These are phyloP conservation scores for Dasypus novemcinctus DNA, from an alignment of 2,113 vertebrate species.

Conservation along the genomic window DNA sequence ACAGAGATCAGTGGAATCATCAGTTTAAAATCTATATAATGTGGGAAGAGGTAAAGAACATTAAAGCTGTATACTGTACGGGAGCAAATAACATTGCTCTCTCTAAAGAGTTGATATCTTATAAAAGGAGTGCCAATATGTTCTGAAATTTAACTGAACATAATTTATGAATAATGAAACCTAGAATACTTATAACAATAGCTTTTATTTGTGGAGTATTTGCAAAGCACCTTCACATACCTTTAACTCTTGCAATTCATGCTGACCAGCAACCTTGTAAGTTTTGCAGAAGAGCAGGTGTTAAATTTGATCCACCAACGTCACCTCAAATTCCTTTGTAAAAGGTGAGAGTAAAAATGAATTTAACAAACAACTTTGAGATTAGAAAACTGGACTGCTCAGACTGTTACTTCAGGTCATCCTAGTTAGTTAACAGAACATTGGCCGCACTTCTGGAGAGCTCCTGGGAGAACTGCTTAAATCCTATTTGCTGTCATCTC, in stretches of 20 bases:
- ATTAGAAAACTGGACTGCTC: conserved; percentile 25
- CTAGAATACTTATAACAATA: background rate
- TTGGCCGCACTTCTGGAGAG: background rate
- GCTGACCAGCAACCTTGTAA: background rate
- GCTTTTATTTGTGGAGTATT: background rate
- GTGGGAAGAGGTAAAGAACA: background rate
- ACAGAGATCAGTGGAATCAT: conserved; percentile 61
- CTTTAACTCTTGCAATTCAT: background rate
- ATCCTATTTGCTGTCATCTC: background rate
- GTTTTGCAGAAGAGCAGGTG: conserved; percentile 31
- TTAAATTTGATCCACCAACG: conserved; percentile 54
- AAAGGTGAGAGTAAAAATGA: conserved; percentile 48
- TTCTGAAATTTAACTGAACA: background rate
- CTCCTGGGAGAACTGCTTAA: background rate
- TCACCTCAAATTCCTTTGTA: background rate
- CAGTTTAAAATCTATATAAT: conserved; percentile 48
- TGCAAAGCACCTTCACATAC: background rate
- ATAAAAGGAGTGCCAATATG: background rate
- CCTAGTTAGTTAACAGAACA: background rate
- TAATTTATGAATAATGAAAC: background rate
- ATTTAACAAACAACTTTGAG: conserved; percentile 56
- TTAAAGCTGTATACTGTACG: background rate
- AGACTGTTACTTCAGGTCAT: background rate
- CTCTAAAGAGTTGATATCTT: background rate
- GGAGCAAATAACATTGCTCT: conserved; percentile 8